These are phyloP conservation scores for Apistogramma diplotaenia DNA, from an alignment of 2,113 vertebrate species.

Conservation along the genomic window DNA sequence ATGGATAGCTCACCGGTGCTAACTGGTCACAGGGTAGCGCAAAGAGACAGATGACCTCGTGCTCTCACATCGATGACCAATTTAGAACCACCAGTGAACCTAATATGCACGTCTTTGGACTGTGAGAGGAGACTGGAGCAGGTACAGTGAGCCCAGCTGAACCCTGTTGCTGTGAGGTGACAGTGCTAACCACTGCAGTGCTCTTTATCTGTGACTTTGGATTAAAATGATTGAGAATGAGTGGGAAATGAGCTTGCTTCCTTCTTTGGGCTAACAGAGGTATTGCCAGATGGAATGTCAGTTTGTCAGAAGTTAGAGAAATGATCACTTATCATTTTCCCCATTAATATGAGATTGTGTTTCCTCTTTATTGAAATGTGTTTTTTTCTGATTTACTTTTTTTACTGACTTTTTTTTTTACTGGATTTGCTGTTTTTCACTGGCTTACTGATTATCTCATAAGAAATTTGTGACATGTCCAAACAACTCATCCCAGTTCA, in stretches of 20 bases:
- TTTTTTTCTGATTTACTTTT: neutral
- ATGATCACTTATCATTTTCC: neutral
- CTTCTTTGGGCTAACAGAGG: neutral
- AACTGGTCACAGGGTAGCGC: neutral
- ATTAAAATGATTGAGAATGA: neutral
- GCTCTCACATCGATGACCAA: accelerated
- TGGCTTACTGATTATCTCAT: too few relatives aligned
- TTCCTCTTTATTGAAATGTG: neutral
- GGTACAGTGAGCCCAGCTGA: too few relatives aligned
- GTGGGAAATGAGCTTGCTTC: neutral
- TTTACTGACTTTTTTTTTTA: neutral
- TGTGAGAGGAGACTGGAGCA: neutral
- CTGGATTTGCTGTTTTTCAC: neutral
- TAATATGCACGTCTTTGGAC: neutral
- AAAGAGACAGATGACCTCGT: neutral
- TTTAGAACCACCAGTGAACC: neutral
- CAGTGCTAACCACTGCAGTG: neutral
- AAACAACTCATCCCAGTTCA: too few relatives aligned
- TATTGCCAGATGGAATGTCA: neutral
- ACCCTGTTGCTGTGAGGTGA: neutral
- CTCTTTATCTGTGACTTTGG: neutral
- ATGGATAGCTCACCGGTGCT: accelerated
- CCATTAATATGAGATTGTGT: neutral
- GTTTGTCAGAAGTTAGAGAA: neutral
- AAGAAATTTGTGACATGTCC: too few relatives aligned